phyloP scores from a whole-genome alignment of 2,113 vertebrate species.

The Bungarus multicinctus region DNA sequence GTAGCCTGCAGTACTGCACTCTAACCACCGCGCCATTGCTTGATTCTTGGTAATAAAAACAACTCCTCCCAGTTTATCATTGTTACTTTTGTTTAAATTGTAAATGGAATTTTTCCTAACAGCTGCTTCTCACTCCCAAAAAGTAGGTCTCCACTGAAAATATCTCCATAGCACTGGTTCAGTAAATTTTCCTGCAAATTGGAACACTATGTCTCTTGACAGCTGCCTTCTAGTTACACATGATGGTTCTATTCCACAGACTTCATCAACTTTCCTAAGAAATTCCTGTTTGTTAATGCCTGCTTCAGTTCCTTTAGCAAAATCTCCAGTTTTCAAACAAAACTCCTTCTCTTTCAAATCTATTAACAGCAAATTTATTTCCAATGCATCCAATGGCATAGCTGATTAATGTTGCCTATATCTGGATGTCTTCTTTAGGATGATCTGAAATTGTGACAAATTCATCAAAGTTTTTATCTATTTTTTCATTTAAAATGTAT shows the following conservation, averaged over 20 bases:
- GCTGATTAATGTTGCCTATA: not conserved
- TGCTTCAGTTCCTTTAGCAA: not conserved
- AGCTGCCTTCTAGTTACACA: not conserved
- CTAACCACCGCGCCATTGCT: no score
- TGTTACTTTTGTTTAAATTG: not conserved
- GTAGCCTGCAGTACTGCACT: no score
- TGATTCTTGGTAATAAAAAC: not conserved
- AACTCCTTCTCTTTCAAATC: not conserved
- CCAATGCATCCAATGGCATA: not conserved
- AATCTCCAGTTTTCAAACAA: not conserved
- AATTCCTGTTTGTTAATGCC: not conserved
- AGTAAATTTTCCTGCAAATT: not conserved
- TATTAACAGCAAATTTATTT: not conserved
- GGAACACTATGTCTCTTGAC: not conserved
- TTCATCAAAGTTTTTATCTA: not conserved
- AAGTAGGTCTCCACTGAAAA: not conserved
- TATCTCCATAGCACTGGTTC: not conserved
- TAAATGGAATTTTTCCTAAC: not conserved
- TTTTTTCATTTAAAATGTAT: not conserved
- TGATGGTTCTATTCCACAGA: not conserved
- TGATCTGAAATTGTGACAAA: not conserved
- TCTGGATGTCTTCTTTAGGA: not conserved
- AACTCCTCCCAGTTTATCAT: not conserved
- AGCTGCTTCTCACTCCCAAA: not conserved
- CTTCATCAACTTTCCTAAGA: not conserved